A percentile compares a stretch with the other conserved stretches of the same genome.
phyloP scores from a whole-genome alignment of 2,113 vertebrate species.

The Recurvirostra avosetta region DNA sequence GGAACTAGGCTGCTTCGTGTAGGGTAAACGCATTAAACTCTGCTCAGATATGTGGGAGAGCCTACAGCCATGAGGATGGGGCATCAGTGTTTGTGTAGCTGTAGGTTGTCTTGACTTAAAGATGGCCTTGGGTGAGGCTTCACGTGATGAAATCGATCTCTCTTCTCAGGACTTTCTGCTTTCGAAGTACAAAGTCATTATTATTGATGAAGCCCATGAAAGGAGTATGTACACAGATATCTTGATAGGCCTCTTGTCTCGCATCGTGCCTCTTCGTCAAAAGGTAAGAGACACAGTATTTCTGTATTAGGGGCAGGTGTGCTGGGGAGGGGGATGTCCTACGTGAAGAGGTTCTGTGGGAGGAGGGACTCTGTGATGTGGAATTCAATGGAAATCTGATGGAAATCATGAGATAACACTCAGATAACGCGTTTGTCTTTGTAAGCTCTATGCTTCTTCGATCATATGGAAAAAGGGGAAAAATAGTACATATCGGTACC shows the following conservation, averaged over 20 bases:
- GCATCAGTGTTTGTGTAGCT: neutral
- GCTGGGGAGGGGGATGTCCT: neutral
- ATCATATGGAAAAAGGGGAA: neutral
- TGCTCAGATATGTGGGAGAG: neutral
- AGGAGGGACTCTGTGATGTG: neutral
- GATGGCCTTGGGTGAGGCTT: neutral
- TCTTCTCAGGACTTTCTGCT: conserved; percentile 89
- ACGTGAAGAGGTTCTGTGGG: neutral
- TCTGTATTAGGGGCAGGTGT: rapidly evolving
- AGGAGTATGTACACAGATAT: conserved; percentile 95
- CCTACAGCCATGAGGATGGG: rapidly evolving
- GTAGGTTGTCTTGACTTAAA: neutral
- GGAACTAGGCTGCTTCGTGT: rapidly evolving
- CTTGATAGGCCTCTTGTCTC: conserved; percentile 90
- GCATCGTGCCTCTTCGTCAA: conserved; percentile 87
- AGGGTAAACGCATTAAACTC: neutral
- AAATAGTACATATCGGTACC: rapidly evolving
- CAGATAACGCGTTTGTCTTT: rapidly evolving
- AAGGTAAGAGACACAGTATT: conserved; percentile 73
- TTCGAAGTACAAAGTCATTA: conserved; percentile 84
- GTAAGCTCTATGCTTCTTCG: too few relatives aligned
- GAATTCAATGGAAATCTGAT: neutral
- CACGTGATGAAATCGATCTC: neutral
- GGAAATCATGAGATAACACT: neutral
- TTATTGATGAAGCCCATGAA: conserved; percentile 95